Base-by-base conservation (phyloP, 2,797 vertebrate species). In the Cryptoprocta ferox region DNA sequence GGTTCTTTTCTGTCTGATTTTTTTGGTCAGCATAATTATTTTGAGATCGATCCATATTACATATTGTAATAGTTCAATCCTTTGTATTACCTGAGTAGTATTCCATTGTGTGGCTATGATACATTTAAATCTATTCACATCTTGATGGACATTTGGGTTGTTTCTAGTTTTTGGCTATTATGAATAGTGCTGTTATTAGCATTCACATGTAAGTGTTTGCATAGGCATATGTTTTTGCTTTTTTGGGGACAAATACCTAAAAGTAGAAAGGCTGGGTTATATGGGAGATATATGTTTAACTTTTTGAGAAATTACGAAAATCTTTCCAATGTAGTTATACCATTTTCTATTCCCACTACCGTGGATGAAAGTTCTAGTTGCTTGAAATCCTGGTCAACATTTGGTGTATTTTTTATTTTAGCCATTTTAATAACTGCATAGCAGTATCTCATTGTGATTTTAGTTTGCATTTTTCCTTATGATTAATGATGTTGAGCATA, bases 1-100 rank as follows among this genome's bases (percentile, higher is more conserved):
- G 14, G 9, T 90, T 71, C 30, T 89, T 65, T 86, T 95, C 92
- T 93, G 63, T 50, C 45, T 68, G 37, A 28, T 50, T 59, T 87
- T 93, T 26, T 91, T 93, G 90, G 53, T 70, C 53, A 78, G 18
- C 28, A 8, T 90, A 78, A 94, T 94, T 96, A 89, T 53, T 94
- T 92, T 76, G 61, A 71, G n/a, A 92, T 78, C 87, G 11, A 37
- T 73, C n/a, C 26, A 65, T 68, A 65, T 66, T 84, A n/a, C 63
- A 73, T 89, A 30, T 95, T 50, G 50, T 59, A 79, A 37, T 81
- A 86, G 66, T 45, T 91, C 39, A 61, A 50, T 94, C 3, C 15
- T 79, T 89, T 94, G 68, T 92, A 6, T 53, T 94, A 32, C 70
- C 70, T 75, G 50, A 97, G 2, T 81, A 85, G 13, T 71, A 42